Evolutionary conservation across 92 coral and sea anemone species (phyloP).

Genomic region (Chrysogorgia sp.): DNA sequence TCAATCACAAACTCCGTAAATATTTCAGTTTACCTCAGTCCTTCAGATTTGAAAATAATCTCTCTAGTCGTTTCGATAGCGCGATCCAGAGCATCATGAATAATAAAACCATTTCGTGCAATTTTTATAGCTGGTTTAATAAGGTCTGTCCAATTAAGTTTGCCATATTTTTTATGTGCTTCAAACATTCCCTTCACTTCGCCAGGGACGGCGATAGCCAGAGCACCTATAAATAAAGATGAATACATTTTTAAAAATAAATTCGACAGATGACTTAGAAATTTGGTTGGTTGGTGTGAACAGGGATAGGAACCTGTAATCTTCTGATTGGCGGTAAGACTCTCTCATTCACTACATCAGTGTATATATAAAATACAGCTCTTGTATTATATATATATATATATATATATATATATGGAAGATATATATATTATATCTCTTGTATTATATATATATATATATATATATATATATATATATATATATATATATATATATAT

Average conservation of each 20-base stretch:
- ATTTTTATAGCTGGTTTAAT: conserved; percentile 28
- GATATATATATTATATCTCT: too few relatives aligned
- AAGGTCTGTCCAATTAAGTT: conserved; percentile 11
- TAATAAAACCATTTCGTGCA: conserved; percentile 31
- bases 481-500: too few relatives aligned
- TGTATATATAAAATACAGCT: too few relatives aligned
- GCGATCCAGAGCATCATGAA: conserved; percentile 21
- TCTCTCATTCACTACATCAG: too few relatives aligned
- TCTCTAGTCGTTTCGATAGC: background rate
- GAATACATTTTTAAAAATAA: too few relatives aligned
- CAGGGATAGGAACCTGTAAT: background rate
- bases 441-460: too few relatives aligned
- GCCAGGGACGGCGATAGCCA: conserved; percentile 40
- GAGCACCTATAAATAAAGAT: conserved; percentile 18
- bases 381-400: too few relatives aligned
- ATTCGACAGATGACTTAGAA: too few relatives aligned
- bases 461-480: too few relatives aligned
- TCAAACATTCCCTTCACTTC: conserved; percentile 39
- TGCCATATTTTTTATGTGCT: conserved; percentile 22
- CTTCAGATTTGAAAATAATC: background rate
- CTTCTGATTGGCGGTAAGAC: too few relatives aligned
- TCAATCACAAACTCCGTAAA: background rate
- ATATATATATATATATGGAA: too few relatives aligned
- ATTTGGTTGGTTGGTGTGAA: background rate
- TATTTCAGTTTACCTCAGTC: conserved; percentile 4